These are phyloP conservation scores for Orchestia grillus DNA, from an alignment of 1,140 invertebrate genomes.

Conservation along the genomic window DNA sequence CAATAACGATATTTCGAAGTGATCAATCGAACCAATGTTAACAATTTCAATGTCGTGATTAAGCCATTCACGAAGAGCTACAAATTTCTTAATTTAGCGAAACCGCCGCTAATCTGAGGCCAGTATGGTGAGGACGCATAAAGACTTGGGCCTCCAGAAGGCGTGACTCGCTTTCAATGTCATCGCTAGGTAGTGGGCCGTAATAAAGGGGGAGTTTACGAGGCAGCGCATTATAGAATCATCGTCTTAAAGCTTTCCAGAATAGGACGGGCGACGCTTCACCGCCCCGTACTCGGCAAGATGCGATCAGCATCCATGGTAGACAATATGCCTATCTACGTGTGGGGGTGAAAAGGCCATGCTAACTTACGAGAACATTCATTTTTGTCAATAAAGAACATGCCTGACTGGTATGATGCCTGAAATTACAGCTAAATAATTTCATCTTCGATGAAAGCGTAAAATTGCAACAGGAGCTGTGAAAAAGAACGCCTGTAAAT, in stretches of 20 bases:
- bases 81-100: background rate
- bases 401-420: background rate
- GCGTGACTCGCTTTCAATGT: background rate
- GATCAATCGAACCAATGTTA: no score
- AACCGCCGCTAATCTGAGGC: background rate
- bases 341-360: background rate
- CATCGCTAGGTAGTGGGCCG: background rate
- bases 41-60: no score
- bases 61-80: background rate
- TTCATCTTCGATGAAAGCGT: no score
- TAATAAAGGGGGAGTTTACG: conserved; percentile 10
- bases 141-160: background rate
- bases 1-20: no score
- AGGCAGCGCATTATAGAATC: background rate
- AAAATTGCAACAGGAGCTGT: no score
- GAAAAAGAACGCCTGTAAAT: no score
- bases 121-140: background rate
- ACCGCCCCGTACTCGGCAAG: background rate
- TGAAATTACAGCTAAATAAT: no score
- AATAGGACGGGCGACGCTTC: background rate
- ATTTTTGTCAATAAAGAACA: background rate
- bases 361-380: background rate
- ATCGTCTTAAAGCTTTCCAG: background rate
- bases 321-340: background rate
- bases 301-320: conserved; percentile 1